These are phyloP conservation scores for Apus apus DNA, from an alignment of 2,113 vertebrate species.

Conservation along the genomic window DNA sequence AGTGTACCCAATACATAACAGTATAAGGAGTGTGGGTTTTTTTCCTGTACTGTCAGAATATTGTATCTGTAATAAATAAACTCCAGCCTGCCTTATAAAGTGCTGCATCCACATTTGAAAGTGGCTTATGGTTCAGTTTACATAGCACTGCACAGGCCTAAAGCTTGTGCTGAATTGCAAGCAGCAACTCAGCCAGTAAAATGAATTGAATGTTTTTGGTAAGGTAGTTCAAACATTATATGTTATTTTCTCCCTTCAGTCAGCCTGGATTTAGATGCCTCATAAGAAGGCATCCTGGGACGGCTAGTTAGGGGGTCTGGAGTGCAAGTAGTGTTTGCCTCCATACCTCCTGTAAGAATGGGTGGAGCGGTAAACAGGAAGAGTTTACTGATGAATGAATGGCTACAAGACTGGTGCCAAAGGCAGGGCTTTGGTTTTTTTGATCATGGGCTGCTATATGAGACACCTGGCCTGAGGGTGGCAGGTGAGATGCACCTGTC, in stretches of 20 bases:
- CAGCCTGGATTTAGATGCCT: neutral
- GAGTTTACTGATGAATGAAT: too few species aligned
- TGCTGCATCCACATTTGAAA: neutral
- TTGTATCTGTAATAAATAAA: neutral
- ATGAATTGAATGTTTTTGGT: neutral
- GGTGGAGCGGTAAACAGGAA: too few species aligned
- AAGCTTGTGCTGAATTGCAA: neutral
- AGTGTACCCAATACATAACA: accelerated
- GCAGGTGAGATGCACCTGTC: too few species aligned
- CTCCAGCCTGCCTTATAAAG: neutral
- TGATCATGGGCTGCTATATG: too few species aligned
- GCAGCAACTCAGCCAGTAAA: neutral
- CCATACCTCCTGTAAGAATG: too few species aligned
- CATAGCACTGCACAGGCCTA: neutral
- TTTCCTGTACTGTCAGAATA: neutral
- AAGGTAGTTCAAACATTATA: accelerated
- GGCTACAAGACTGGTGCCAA: too few species aligned
- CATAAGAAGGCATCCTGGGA: too few species aligned
- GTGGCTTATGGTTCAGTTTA: neutral
- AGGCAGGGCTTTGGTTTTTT: too few species aligned
- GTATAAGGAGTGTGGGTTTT: neutral
- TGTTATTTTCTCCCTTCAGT: neutral
- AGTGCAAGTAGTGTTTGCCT: too few species aligned
- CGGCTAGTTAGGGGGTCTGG: too few species aligned
- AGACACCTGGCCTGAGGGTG: too few species aligned